These are phyloP conservation scores for Ivindomyrus marchei DNA, from an alignment of 2,113 vertebrate genomes.

Conservation along the genomic window DNA sequence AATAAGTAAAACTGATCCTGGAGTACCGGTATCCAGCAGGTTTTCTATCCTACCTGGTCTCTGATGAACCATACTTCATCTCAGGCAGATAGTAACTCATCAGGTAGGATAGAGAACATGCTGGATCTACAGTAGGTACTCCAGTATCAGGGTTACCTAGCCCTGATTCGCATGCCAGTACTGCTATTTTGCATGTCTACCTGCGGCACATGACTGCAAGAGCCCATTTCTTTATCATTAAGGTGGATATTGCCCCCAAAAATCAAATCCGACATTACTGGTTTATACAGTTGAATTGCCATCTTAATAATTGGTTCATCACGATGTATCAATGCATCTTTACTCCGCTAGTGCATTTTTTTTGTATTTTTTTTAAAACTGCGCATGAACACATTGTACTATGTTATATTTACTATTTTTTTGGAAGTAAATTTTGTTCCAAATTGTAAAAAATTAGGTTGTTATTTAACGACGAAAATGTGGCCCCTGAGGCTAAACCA, in stretches of 20 bases:
- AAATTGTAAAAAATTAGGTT: background rate
- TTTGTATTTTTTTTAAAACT: background rate
- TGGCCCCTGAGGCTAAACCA: background rate
- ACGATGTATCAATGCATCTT: background rate
- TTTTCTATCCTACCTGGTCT: background rate
- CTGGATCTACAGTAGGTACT: background rate
- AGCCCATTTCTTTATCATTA: background rate
- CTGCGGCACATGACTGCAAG: background rate
- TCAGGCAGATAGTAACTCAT: background rate
- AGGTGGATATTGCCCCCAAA: background rate
- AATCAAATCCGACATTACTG: background rate
- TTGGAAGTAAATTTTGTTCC: background rate
- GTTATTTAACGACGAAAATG: background rate
- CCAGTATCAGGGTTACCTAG: background rate
- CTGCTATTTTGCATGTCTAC: background rate
- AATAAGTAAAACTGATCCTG: background rate
- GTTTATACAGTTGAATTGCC: background rate
- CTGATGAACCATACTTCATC: background rate
- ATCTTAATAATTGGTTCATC: background rate
- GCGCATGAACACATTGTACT: background rate
- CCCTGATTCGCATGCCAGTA: too few relatives aligned
- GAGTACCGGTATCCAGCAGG: background rate
- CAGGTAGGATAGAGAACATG: background rate
- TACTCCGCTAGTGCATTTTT: background rate
- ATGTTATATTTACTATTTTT: background rate